Percentiles rank a stretch among this genome's conserved stretches.
phyloP scores from a whole-genome alignment of 1,140 invertebrate genomes.

The Mizuhopecten yessoensis region DNA sequence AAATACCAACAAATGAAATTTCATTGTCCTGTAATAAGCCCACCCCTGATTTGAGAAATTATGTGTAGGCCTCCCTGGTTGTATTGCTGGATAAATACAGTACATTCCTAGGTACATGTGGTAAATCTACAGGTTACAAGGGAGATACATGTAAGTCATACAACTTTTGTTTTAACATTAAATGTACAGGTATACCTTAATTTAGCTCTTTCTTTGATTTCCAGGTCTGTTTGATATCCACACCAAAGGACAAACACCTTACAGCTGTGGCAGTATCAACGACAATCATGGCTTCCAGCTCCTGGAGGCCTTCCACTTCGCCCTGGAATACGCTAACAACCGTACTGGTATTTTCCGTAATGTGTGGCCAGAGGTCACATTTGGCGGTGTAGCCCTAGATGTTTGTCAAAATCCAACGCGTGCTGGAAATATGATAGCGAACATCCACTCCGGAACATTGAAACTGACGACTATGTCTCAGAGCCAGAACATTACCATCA shows the following conservation, averaged over 20 bases:
- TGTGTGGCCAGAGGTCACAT: constrained; percentile 68
- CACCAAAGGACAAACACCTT: constrained; percentile 76
- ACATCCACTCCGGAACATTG: constrained; percentile 70
- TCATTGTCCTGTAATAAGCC: too few species aligned
- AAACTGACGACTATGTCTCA: background rate
- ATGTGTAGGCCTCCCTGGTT: too few species aligned
- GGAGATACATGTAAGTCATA: too few species aligned
- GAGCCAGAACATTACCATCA: constrained; percentile 69
- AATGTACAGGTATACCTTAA: too few species aligned
- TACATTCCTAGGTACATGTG: too few species aligned
- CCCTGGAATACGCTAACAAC: constrained; percentile 78
- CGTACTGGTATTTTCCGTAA: constrained; percentile 73
- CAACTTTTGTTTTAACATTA: too few species aligned
- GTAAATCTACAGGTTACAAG: too few species aligned
- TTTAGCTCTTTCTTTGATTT: constrained; percentile 57
- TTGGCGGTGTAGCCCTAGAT: constrained; percentile 78
- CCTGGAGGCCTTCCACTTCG: constrained; percentile 81
- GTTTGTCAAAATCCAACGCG: constrained; percentile 77
- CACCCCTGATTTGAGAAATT: too few species aligned
- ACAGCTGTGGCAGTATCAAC: constrained; percentile 80
- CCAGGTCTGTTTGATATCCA: constrained; percentile 81
- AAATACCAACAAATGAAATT: too few species aligned
- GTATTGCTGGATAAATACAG: too few species aligned
- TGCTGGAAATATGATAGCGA: constrained; percentile 79
- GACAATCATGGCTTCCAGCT: constrained; percentile 78